Evolutionary conservation across 2,797 vertebrate genomes (phyloP).

Genomic region (Hippopotamyrus pictus): DNA sequence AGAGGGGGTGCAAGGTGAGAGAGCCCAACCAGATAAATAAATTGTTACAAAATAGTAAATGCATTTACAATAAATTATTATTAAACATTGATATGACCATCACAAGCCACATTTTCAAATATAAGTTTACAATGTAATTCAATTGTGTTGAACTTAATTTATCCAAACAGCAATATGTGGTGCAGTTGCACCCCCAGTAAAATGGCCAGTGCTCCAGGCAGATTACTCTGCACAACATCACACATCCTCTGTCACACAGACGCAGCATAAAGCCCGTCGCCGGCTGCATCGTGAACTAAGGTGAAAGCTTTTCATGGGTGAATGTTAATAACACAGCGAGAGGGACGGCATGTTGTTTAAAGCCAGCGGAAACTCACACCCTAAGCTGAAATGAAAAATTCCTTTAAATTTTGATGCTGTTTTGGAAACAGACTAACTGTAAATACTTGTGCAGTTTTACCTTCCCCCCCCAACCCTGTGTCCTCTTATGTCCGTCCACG

Average conservation of each 20-base stretch:
- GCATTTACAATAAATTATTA: neutral
- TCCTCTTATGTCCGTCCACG: neutral
- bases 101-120: neutral
- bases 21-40: neutral
- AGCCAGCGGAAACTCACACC: neutral
- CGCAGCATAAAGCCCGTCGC: neutral
- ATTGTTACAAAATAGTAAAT: neutral
- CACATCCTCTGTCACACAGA: neutral
- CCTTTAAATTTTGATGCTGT: neutral
- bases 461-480: neutral
- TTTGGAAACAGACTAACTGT: neutral
- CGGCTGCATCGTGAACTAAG: neutral
- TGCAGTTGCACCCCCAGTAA: neutral
- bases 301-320: neutral
- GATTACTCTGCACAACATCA: neutral
- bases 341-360: neutral
- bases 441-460: neutral
- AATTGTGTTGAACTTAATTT: neutral
- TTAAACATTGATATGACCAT: neutral
- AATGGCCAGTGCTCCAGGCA: neutral
- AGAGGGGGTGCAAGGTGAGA: neutral
- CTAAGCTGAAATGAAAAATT: neutral
- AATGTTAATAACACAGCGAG: neutral
- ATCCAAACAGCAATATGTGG: neutral
- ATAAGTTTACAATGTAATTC: neutral